Conservation (phyloP, 2,888 invertebrate species). For the Cerastis rubricosa region DNA sequence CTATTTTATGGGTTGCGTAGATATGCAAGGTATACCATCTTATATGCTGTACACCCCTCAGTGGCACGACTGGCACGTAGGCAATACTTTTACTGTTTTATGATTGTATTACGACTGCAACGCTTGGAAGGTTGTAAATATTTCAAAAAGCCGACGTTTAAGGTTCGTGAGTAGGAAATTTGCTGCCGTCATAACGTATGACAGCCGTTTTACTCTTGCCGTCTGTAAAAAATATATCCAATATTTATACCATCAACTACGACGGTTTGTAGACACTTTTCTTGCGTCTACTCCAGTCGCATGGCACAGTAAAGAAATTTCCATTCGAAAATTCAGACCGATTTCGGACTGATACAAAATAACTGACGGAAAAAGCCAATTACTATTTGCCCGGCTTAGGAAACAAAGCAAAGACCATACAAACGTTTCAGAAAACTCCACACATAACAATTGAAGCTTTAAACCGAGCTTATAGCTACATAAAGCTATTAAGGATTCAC, state of each 20-base stretch:
- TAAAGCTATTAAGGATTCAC: conserved; percentile 63
- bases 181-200: neutral
- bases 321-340: neutral
- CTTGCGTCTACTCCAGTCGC: neutral
- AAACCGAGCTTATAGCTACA: conserved; percentile 4
- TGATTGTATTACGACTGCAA: conserved; percentile 1
- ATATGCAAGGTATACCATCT: conserved; percentile 1
- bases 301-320: neutral
- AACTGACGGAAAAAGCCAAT: neutral
- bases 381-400: neutral
- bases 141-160: neutral
- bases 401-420: neutral
- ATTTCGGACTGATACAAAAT: neutral
- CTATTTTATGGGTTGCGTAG: conserved; percentile 23
- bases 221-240: neutral
- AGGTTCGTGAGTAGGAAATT: conserved; percentile 5
- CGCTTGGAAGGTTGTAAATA: conserved; percentile 29
- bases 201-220: neutral
- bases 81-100: conserved; percentile 32
- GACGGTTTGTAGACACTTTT: neutral
- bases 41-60: neutral
- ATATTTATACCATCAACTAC: neutral
- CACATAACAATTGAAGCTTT: conserved; percentile 8
- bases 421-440: neutral
- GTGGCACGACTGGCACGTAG: neutral